Evolutionary conservation across 2,888 invertebrate genomes (phyloP).

Genomic region (Euzophera pinguis): DNA sequence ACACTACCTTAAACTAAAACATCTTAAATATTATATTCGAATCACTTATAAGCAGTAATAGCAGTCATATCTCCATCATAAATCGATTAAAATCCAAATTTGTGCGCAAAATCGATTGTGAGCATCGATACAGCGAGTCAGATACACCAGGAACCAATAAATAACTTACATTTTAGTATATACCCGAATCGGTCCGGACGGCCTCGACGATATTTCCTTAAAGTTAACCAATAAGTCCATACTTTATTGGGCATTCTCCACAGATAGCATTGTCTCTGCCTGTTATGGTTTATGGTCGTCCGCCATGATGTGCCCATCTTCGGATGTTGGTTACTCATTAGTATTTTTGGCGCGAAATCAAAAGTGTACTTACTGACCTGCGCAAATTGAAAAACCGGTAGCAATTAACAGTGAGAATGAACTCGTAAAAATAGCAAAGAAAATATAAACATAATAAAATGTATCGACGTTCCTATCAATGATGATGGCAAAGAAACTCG

Average conservation of each 20-base stretch:
- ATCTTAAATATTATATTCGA: slow-evolving; percentile 19
- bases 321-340: slow-evolving; percentile 45
- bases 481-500: too few relatives aligned
- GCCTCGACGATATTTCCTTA: slow-evolving; percentile 66
- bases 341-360: slow-evolving; percentile 43
- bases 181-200: slow-evolving; percentile 45
- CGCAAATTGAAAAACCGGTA: slow-evolving; percentile 25
- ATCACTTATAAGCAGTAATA: slow-evolving; percentile 29
- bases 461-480: too few relatives aligned
- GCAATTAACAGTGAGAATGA: not conserved
- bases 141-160: slow-evolving; percentile 61
- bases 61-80: slow-evolving; percentile 34
- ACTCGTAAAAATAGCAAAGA: too few relatives aligned
- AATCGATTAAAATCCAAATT: slow-evolving; percentile 49
- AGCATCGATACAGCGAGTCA: slow-evolving; percentile 34
- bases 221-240: slow-evolving; percentile 42
- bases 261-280: slow-evolving; percentile 43
- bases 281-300: slow-evolving; percentile 47
- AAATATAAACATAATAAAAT: too few relatives aligned
- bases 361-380: slow-evolving; percentile 41
- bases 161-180: slow-evolving; percentile 61
- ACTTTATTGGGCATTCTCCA: slow-evolving; percentile 38
- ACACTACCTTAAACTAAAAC: slow-evolving; percentile 13
- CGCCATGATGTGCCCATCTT: slow-evolving; percentile 44
- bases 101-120: slow-evolving; percentile 29